phyloP scores from a whole-genome alignment of 2,797 vertebrate genomes.

The Paramormyrops hopkinsi region DNA sequence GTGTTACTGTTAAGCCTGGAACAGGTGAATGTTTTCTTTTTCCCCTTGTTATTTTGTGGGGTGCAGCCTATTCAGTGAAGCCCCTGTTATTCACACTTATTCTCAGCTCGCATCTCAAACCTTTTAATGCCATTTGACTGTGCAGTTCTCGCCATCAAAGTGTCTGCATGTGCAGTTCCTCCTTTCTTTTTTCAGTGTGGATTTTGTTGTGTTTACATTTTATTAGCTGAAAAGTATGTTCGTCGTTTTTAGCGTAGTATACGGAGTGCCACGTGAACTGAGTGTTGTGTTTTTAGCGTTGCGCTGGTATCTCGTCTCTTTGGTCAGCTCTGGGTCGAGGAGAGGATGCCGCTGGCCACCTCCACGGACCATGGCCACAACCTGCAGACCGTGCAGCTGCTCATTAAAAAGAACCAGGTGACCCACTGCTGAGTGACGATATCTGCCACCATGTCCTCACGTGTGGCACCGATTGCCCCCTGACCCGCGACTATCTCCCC shows the following conservation, averaged over 20 bases:
- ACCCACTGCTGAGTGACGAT: neutral
- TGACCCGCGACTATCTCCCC: neutral
- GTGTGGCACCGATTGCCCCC: neutral
- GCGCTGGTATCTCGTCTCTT: neutral
- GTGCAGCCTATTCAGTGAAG: neutral
- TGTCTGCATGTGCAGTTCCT: neutral
- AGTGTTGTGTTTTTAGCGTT: neutral
- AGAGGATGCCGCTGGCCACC: conserved; percentile 86
- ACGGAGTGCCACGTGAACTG: neutral
- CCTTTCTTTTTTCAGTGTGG: neutral
- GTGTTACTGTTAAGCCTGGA: neutral
- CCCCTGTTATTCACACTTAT: neutral
- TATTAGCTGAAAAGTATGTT: neutral
- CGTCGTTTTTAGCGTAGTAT: neutral
- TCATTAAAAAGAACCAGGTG: conserved; percentile 99
- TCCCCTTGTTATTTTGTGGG: neutral
- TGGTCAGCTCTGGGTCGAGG: conserved; percentile 86
- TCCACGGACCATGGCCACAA: conserved; percentile 95
- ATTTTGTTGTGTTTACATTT: neutral
- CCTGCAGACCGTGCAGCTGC: conserved; percentile 90
- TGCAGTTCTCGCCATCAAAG: neutral
- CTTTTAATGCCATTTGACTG: neutral
- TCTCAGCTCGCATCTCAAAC: neutral
- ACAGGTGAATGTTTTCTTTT: neutral
- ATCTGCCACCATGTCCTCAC: neutral